phyloP scores from a whole-genome alignment of 2,888 invertebrate genomes.

The Athalia rosae region DNA sequence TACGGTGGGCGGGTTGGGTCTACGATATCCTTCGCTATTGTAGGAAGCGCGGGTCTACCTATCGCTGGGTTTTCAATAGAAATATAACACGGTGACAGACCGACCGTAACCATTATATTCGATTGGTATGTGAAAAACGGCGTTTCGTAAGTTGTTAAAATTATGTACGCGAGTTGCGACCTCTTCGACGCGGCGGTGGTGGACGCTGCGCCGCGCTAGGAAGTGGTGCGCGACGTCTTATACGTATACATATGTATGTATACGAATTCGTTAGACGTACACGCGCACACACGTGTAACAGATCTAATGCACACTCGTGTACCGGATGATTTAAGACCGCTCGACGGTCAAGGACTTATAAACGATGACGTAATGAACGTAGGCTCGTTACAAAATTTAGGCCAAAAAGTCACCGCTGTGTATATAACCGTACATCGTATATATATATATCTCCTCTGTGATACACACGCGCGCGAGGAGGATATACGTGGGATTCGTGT shows the following conservation, averaged over 20 bases:
- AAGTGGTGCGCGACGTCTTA: conserved; percentile 39
- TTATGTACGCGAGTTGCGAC: neutral
- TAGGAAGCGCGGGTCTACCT: neutral
- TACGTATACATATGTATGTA: neutral
- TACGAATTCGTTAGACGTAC: conserved; percentile 42
- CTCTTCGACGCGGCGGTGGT: neutral
- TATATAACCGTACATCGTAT: conserved; percentile 58
- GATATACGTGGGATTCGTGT: conserved; percentile 48
- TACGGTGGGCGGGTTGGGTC: conserved; percentile 10
- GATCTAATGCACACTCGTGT: too few relatives aligned
- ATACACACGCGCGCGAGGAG: conserved; percentile 55
- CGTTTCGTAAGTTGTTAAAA: conserved; percentile 21
- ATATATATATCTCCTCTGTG: conserved; percentile 62
- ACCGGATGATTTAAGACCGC: too few relatives aligned
- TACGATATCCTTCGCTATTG: neutral
- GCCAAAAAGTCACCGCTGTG: conserved; percentile 70
- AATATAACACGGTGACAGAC: too few relatives aligned
- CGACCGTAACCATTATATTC: neutral
- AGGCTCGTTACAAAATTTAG: conserved; percentile 68
- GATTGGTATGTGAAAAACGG: conserved; percentile 26
- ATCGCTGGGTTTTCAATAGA: too few relatives aligned
- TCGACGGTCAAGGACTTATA: conserved; percentile 69
- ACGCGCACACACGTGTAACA: conserved; percentile 34
- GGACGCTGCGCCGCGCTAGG: conserved; percentile 13
- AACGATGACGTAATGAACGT: conserved; percentile 59